A percentile compares a stretch with the other conserved stretches of the same genome.
Conservation (phyloP, 2,113 vertebrate genomes). For the Cebus imitator region DNA sequence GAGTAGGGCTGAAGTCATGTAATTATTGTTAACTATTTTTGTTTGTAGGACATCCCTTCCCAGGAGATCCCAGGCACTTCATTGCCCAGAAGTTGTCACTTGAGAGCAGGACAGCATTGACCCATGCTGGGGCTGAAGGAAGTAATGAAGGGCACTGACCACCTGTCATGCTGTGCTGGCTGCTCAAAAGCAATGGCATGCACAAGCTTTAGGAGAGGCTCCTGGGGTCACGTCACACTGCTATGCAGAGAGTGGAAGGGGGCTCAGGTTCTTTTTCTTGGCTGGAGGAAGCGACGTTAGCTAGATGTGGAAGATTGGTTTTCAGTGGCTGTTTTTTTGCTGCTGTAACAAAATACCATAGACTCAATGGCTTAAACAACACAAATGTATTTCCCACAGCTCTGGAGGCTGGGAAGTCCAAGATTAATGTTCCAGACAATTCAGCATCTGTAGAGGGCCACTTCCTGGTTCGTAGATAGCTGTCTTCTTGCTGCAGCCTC, state of each 20-base stretch:
- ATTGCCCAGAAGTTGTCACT: neutral
- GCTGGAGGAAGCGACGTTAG: neutral
- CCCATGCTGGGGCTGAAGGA: neutral
- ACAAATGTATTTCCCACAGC: neutral
- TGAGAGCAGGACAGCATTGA: neutral
- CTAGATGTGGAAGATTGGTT: neutral
- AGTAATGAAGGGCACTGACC: neutral
- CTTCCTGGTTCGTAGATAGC: neutral
- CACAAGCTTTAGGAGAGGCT: neutral
- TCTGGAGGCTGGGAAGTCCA: too few relatives aligned
- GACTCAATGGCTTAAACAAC: neutral
- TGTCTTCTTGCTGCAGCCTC: neutral
- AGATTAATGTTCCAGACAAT: neutral
- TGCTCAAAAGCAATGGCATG: neutral
- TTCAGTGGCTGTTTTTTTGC: neutral
- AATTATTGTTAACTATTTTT: conserved; percentile 37
- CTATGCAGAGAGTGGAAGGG: neutral
- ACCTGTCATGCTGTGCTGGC: neutral
- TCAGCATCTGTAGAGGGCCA: neutral
- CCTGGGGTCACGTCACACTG: rapidly evolving
- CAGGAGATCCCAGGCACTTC: neutral
- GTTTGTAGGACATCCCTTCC: conserved; percentile 53
- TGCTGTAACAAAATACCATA: neutral
- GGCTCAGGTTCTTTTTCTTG: neutral
- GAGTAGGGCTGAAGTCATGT: neutral